Evolutionary conservation across 2,888 invertebrate genomes (phyloP).

Genomic region (Drosophila recens): DNA sequence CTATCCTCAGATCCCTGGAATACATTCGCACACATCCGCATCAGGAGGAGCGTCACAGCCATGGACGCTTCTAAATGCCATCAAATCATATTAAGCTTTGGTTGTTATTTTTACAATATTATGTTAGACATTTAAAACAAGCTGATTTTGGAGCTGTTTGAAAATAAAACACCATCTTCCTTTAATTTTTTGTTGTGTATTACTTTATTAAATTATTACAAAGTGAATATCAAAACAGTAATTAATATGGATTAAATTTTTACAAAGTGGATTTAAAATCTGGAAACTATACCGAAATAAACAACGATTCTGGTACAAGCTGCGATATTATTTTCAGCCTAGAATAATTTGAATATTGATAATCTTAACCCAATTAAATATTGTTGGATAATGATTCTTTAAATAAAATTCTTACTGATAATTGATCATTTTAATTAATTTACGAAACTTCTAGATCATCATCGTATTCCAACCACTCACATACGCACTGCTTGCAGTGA

Average conservation of each 20-base stretch:
- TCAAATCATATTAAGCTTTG: constrained; percentile 8
- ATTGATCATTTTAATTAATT: not conserved
- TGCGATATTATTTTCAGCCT: not conserved
- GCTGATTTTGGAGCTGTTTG: constrained; percentile 51
- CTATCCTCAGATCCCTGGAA: constrained; percentile 81
- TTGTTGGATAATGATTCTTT: not conserved
- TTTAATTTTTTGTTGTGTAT: not conserved
- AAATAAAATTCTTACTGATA: too few relatives aligned
- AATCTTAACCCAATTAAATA: not conserved
- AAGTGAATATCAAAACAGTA: too few relatives aligned
- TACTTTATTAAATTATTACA: not conserved
- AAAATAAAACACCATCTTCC: constrained; percentile 36
- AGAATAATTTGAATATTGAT: not conserved
- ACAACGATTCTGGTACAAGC: not conserved
- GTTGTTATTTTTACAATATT: constrained; percentile 14
- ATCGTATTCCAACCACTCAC: not conserved
- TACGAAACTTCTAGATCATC: not conserved
- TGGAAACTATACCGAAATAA: not conserved
- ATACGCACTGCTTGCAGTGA: not conserved
- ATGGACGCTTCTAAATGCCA: constrained; percentile 41
- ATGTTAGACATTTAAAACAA: constrained; percentile 15
- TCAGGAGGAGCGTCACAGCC: constrained; percentile 77
- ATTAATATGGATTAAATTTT: too few relatives aligned
- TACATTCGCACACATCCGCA: constrained; percentile 84
- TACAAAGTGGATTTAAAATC: too few relatives aligned